These are phyloP conservation scores for Trichogramma pretiosum DNA, from an alignment of 1,140 invertebrate species.

Conservation along the genomic window DNA sequence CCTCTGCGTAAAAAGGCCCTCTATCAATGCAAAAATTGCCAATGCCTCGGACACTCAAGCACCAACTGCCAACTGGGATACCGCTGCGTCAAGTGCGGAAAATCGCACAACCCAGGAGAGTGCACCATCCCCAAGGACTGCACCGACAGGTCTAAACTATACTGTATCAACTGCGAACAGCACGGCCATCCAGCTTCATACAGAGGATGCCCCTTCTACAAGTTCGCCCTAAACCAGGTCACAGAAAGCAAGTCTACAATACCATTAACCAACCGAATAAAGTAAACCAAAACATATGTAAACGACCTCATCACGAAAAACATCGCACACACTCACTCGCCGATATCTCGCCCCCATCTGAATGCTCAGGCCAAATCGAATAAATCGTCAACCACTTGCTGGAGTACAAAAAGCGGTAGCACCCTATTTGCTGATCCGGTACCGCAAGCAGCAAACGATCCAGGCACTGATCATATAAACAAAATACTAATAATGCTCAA, in stretches of 20 bases:
- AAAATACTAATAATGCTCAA: background rate
- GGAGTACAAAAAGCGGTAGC: too few species aligned
- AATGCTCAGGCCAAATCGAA: background rate
- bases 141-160: background rate
- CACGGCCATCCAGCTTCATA: background rate
- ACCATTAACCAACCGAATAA: background rate
- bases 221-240: background rate
- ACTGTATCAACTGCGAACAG: background rate
- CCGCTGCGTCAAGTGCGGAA: conserved; percentile 15
- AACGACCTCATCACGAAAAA: background rate
- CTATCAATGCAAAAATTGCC: conserved; percentile 17
- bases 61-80: conserved; percentile 1
- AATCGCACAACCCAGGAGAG: conserved; percentile 6
- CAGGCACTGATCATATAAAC: background rate
- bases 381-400: too few species aligned
- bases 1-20: conserved; percentile 3
- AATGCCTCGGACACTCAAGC: conserved; percentile 14
- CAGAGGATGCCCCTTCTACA: background rate
- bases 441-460: background rate
- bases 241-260: background rate
- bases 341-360: background rate
- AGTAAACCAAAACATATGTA: background rate
- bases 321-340: background rate
- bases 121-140: background rate
- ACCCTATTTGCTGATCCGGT: too few species aligned